These are phyloP conservation scores for Basileuterus tristriatus DNA, from an alignment of 2,797 vertebrate genomes.

Conservation along the genomic window DNA sequence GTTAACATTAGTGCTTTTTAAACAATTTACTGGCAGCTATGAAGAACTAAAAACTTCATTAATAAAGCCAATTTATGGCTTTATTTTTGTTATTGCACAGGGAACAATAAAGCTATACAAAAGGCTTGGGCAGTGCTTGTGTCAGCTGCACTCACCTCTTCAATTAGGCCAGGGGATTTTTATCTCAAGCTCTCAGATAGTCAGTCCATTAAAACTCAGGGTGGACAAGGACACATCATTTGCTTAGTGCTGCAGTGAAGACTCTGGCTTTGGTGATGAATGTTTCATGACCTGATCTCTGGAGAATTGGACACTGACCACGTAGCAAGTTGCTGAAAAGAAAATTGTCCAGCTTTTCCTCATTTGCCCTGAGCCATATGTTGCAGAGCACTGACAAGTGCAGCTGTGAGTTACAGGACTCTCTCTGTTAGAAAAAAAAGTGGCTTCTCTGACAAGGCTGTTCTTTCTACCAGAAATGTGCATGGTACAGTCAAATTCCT, in stretches of 20 bases:
- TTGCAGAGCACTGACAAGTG: not conserved
- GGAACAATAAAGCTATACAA: not conserved
- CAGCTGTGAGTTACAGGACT: not conserved
- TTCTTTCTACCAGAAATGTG: not conserved
- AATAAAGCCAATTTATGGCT: not conserved
- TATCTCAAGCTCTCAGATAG: not conserved
- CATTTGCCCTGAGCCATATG: not conserved
- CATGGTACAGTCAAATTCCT: not conserved
- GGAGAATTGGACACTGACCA: conserved; percentile 16
- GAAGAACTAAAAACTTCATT: not conserved
- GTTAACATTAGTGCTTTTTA: not conserved
- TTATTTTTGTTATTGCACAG: not conserved
- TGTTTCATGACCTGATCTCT: conserved; percentile 2
- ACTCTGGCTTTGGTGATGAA: not conserved
- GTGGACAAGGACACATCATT: not conserved
- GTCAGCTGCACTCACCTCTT: not conserved
- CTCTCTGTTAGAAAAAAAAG: not conserved
- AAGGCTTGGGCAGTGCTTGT: not conserved
- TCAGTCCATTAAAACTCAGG: conserved; percentile 31
- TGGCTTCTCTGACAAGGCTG: not conserved
- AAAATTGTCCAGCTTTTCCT: conserved; percentile 1
- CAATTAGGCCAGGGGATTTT: not conserved
- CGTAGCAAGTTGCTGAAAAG: not conserved
- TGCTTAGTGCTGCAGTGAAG: not conserved
- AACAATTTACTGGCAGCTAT: not conserved